Percentiles rank a stretch among this genome's conserved stretches.
phyloP scores from a whole-genome alignment of 2,113 vertebrate species.

The Suricata suricatta region DNA sequence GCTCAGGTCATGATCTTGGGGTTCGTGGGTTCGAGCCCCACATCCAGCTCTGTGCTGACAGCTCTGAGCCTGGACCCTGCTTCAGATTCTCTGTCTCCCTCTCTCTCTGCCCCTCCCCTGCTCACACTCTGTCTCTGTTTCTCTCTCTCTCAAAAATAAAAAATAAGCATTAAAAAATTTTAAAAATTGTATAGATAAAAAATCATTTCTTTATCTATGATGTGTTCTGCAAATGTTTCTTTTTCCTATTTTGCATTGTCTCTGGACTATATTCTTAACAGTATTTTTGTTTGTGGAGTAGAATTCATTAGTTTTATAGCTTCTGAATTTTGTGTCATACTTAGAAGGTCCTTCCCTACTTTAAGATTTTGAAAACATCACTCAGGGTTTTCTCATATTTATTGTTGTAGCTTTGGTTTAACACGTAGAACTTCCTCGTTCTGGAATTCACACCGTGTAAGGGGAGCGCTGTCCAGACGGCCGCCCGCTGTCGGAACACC shows the following conservation, averaged over 20 bases:
- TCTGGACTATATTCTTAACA: background rate
- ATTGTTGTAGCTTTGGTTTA: background rate
- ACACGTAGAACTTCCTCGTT: background rate
- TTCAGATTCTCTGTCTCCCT: too few species aligned
- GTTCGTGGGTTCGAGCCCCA: too few species aligned
- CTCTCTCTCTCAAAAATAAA: too few species aligned
- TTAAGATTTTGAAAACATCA: background rate
- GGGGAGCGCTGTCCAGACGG: background rate
- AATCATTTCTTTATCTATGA: background rate
- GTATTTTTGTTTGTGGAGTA: background rate
- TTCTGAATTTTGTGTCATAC: background rate
- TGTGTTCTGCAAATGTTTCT: background rate
- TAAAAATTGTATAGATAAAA: background rate
- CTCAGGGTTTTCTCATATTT: background rate
- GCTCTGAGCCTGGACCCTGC: too few species aligned
- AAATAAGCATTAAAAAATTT: too few species aligned
- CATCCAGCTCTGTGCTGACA: too few species aligned
- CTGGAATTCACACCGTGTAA: background rate
- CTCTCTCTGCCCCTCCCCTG: too few species aligned
- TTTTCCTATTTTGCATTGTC: background rate
- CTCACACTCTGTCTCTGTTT: too few species aligned
- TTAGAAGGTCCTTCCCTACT: background rate
- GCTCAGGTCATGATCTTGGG: too few species aligned
- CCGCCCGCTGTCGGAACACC: fast-evolving
- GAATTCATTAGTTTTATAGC: background rate